Base-by-base conservation (phyloP, 2,113 vertebrate genomes). In the Cariama cristata region DNA sequence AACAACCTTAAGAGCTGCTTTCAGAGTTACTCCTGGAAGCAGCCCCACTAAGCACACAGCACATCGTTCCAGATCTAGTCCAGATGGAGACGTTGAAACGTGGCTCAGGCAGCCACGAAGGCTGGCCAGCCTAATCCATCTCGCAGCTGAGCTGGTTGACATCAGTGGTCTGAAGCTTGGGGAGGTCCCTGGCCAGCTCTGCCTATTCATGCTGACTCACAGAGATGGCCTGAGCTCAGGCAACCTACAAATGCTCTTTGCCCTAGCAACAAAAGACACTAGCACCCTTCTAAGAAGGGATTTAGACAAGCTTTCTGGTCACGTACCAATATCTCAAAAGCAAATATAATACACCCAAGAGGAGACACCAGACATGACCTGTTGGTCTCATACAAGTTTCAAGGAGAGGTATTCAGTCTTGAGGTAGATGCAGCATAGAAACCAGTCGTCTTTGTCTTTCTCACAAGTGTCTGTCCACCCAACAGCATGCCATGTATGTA, bases 401-500 rank as follows among this genome's bases (percentile, higher is more conserved):
- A 87, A 79, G 60, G 35, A 47, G 24, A 83, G 3, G 12, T n/a
- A 74, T 30, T 62, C 33, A 72, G 73, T 53, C 5, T 66, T 76
- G 30, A 87, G 52, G 22, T 4, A 71, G 26, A 35, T n/a, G 33
- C 22, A 35, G 33, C 21, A 64, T 33, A 64, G n/a, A 69, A 79
- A 53, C 6, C 12, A 27, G 4, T 33, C 3, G 0, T 33, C n/a
- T 44, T 44, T 67, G 30, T 23, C 35, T 81, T 62, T 53, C 52
- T 86, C 44, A 45, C 10, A 74, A 59, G 35, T 11, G 14, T 45
- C 18, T 5, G 1, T 38, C 50, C 30, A 47, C 14, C 15, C 0
- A 1, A 45, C 1, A 4, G 28, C 26, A 28, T 8, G 35, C 9
- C 8, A 27, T 7, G 11, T n/a, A 27, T 2, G 5, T 32, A 7